Conservation (phyloP, 2,113 vertebrate species). For the Prunella himalayana region DNA sequence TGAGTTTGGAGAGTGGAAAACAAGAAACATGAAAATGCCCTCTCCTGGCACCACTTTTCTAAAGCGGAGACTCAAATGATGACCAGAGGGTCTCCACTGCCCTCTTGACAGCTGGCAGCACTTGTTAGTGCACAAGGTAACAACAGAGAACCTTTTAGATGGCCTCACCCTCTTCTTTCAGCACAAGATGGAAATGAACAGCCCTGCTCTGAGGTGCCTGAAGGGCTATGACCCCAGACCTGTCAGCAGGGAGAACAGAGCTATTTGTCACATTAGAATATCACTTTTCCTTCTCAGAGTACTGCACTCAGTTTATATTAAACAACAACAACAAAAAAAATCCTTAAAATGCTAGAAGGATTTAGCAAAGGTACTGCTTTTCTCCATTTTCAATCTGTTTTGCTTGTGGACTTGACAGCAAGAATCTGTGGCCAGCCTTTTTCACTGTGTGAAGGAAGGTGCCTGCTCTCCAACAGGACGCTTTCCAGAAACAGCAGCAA, state of each 20-base stretch:
- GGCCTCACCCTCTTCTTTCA: neutral
- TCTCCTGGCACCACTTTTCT: neutral
- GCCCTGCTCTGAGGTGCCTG: neutral
- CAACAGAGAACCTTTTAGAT: neutral
- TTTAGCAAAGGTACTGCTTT: neutral
- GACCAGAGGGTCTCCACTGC: neutral
- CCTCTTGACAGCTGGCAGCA: neutral
- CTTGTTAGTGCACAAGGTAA: neutral
- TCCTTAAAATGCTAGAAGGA: neutral
- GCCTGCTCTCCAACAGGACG: neutral
- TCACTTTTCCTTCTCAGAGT: neutral
- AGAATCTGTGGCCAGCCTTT: neutral
- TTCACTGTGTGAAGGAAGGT: neutral
- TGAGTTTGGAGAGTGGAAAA: neutral
- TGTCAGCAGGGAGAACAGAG: neutral
- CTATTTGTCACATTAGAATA: neutral
- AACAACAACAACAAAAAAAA: neutral
- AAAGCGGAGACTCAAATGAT: neutral
- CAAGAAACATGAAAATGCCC: neutral
- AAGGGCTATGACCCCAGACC: neutral
- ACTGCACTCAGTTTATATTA: neutral
- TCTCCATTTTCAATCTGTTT: neutral
- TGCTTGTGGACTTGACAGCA: neutral
- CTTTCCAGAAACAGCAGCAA: slow-evolving; percentile 34
- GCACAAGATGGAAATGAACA: neutral